A percentile compares a stretch with the other conserved stretches of the same genome.
These are phyloP conservation scores for Mus spicilegus DNA, from an alignment of 2,113 vertebrate species.

Conservation along the genomic window DNA sequence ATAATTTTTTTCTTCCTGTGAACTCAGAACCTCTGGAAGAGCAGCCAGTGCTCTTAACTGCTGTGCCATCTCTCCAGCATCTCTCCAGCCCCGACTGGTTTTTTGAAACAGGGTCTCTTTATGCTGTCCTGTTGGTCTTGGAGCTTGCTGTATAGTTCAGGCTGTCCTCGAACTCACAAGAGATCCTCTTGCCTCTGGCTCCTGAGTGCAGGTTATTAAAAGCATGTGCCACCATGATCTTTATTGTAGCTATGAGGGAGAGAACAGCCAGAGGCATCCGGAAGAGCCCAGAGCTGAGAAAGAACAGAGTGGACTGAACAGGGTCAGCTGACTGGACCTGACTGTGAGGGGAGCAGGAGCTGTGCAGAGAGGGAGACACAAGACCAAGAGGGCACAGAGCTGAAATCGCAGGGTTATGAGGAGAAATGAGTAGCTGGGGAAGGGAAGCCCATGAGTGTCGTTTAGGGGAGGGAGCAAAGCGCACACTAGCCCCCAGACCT, in stretches of 20 bases:
- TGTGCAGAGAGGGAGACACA: background rate
- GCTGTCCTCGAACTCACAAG: background rate
- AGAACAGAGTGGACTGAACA: background rate
- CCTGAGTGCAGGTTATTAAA: background rate
- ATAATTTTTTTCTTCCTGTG: too few species aligned
- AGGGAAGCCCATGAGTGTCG: background rate
- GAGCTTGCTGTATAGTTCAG: background rate
- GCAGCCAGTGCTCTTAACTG: too few species aligned
- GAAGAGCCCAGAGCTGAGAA: background rate
- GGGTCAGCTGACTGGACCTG: background rate
- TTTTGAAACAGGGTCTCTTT: background rate
- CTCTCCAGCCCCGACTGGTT: too few species aligned
- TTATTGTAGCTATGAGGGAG: background rate
- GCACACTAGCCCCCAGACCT: too few species aligned
- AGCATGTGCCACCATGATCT: background rate
- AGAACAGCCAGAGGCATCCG: background rate
- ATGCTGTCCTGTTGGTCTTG: background rate
- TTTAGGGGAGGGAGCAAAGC: background rate
- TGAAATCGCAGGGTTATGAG: background rate
- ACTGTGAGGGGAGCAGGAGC: background rate
- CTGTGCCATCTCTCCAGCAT: too few species aligned
- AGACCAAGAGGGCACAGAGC: background rate
- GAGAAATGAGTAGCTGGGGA: background rate
- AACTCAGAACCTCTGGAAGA: too few species aligned
- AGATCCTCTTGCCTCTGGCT: background rate